A percentile compares a stretch with the other conserved stretches of the same genome.
These are phyloP conservation scores for Malurus alboscapulatus DNA, from an alignment of 2,113 vertebrate genomes.

Conservation along the genomic window DNA sequence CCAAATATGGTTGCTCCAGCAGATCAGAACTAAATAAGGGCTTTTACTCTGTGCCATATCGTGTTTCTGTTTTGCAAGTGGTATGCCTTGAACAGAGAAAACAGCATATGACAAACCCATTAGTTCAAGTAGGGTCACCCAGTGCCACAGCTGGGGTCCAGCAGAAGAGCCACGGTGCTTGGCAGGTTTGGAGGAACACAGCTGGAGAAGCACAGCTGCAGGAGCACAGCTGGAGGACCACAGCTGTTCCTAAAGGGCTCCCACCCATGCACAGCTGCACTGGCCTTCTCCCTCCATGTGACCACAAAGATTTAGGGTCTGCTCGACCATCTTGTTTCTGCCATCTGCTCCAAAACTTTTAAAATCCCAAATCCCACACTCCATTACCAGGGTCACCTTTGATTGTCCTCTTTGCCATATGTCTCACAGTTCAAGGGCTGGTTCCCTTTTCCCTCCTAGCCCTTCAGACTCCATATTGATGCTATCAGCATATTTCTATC, in stretches of 20 bases:
- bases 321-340: background rate
- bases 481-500: background rate
- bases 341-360: background rate
- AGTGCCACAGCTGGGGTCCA: background rate
- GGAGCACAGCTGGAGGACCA: background rate
- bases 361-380: background rate
- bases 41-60: background rate
- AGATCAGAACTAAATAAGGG: background rate
- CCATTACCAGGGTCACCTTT: background rate
- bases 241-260: background rate
- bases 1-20: background rate
- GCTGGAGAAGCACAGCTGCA: background rate
- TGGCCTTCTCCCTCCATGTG: fast-evolving
- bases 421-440: background rate
- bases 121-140: fast-evolving
- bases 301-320: background rate
- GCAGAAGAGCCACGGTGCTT: fast-evolving
- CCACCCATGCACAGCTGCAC: background rate
- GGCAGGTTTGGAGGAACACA: no score
- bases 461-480: background rate
- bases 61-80: background rate
- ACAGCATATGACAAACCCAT: background rate
- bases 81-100: background rate
- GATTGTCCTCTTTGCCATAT: background rate
- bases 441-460: background rate